Conservation (phyloP, 1,140 invertebrate genomes). For the Armadillidium nasatum region DNA sequence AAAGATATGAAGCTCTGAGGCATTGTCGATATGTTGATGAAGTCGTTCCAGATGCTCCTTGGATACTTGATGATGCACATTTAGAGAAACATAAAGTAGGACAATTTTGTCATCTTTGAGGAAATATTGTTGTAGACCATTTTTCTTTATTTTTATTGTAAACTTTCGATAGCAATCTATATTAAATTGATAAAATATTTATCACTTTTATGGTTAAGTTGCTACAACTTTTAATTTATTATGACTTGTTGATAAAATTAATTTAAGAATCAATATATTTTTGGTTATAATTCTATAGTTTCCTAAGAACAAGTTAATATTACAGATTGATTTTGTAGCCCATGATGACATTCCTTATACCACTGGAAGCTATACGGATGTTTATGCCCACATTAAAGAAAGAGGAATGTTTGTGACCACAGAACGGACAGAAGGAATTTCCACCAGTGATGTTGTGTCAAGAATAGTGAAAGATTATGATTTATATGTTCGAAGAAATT, state of each 20-base stretch:
- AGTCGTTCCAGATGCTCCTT: conserved; percentile 89
- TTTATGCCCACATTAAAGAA: conserved; percentile 85
- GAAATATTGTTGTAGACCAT: too few relatives aligned
- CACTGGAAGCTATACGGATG: conserved; percentile 73
- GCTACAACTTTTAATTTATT: too few relatives aligned
- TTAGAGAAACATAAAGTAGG: conserved; percentile 79
- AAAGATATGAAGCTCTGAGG: conserved; percentile 91
- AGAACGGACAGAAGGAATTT: conserved; percentile 88
- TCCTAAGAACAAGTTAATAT: conserved; percentile 15
- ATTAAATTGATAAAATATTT: too few relatives aligned
- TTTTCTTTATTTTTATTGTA: neutral
- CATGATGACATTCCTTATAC: conserved; percentile 97
- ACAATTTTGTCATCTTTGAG: neutral
- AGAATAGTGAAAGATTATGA: conserved; percentile 98
- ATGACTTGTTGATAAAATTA: too few relatives aligned
- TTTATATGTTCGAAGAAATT: conserved; percentile 92
- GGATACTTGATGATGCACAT: conserved; percentile 89
- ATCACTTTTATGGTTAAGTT: too few relatives aligned
- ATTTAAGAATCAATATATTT: too few relatives aligned
- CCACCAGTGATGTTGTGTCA: conserved; percentile 97
- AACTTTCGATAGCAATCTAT: too few relatives aligned
- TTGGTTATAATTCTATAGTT: neutral
- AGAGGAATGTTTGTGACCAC: conserved; percentile 95
- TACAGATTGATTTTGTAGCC: conserved; percentile 95
- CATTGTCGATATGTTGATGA: conserved; percentile 99